Evolutionary conservation across 2,888 invertebrate genomes (phyloP).

Genomic region (Scaptomyza cyrtandrae): DNA sequence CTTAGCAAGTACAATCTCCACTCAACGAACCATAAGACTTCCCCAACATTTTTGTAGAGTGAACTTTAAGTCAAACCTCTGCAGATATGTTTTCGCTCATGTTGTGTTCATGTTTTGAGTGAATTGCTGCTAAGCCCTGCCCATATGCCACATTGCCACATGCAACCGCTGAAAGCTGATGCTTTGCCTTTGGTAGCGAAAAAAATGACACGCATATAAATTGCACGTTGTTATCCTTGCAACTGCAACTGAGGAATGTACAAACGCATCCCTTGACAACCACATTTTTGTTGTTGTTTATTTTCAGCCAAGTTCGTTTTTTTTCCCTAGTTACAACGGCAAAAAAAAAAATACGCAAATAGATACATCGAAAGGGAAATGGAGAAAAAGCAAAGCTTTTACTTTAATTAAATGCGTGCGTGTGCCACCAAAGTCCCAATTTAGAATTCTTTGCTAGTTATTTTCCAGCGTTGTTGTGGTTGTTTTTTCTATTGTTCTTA

Average conservation of each 20-base stretch:
- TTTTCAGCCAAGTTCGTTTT: conserved; percentile 26
- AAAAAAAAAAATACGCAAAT: conserved; percentile 27
- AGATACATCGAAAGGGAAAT: conserved; percentile 31
- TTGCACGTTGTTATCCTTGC: conserved; percentile 65
- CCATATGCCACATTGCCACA: background rate
- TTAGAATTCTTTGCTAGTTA: conserved; percentile 55
- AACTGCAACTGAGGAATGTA: conserved; percentile 37
- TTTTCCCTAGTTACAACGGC: conserved; percentile 37
- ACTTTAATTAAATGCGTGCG: conserved; percentile 79
- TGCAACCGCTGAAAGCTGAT: conserved; percentile 12
- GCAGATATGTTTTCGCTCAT: background rate
- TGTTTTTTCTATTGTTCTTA: background rate
- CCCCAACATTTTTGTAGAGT: conserved; percentile 16
- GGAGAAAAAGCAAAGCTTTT: conserved; percentile 65
- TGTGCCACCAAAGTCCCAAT: conserved; percentile 64
- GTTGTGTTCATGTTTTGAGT: conserved; percentile 14
- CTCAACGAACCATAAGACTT: conserved; percentile 3
- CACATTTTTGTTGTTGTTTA: conserved; percentile 45
- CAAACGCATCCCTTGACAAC: conserved; percentile 57
- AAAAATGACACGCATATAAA: conserved; percentile 68
- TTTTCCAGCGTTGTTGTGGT: conserved; percentile 13
- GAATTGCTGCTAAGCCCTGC: conserved; percentile 23
- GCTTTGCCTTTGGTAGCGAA: conserved; percentile 12
- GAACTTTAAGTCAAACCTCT: background rate
- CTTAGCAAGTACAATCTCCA: background rate